These are phyloP conservation scores for Epinephelus awoara DNA, from an alignment of 2,797 vertebrate genomes.

Conservation along the genomic window DNA sequence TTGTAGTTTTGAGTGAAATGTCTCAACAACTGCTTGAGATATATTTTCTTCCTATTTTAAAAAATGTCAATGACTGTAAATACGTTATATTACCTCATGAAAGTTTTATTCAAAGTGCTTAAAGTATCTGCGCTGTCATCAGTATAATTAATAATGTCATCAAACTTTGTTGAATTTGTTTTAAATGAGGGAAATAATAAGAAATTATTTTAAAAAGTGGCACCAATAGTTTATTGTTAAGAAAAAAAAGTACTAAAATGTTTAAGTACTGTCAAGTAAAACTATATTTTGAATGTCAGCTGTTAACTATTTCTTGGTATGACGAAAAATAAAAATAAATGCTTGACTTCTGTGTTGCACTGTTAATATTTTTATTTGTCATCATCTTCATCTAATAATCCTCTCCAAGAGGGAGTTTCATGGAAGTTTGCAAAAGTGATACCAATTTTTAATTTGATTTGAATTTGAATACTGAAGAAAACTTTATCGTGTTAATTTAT, in stretches of 20 bases:
- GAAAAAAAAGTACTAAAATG: neutral
- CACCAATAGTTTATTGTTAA: neutral
- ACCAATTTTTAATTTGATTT: too few relatives aligned
- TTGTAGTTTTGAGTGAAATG: neutral
- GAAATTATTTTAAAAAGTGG: neutral
- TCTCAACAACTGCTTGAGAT: neutral
- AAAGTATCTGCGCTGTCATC: too few relatives aligned
- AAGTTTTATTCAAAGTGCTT: too few relatives aligned
- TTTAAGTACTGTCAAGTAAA: slow-evolving; percentile 7
- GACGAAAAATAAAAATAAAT: too few relatives aligned
- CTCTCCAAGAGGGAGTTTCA: too few relatives aligned
- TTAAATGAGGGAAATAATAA: neutral
- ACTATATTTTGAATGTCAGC: neutral
- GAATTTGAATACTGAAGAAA: too few relatives aligned
- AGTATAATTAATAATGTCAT: neutral
- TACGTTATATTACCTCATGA: neutral
- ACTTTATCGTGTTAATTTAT: too few relatives aligned
- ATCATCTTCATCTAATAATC: too few relatives aligned
- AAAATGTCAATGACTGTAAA: neutral
- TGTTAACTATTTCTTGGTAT: slow-evolving; percentile 9
- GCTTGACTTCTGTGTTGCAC: too few relatives aligned
- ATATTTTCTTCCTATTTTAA: neutral
- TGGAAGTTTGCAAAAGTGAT: too few relatives aligned
- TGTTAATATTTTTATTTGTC: too few relatives aligned
- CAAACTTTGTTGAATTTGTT: neutral